Evolutionary conservation across 2,888 invertebrate species (phyloP).

Genomic region (Branchipolynoe longqiensis): DNA sequence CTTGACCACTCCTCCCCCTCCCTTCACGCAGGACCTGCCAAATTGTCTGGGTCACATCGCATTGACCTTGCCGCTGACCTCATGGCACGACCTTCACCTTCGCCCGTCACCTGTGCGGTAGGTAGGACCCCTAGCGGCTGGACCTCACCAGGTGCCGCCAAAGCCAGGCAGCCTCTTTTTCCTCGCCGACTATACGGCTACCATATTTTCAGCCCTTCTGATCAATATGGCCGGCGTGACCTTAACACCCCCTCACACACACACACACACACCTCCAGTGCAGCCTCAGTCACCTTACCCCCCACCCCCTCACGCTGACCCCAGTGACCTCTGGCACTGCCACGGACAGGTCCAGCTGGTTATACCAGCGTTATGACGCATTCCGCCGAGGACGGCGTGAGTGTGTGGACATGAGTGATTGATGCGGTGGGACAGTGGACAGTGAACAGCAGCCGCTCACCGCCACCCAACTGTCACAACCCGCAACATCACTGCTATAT

Average conservation of each 20-base stretch:
- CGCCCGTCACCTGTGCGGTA: background rate
- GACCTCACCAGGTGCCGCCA: conserved; percentile 26
- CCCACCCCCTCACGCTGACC: too few species aligned
- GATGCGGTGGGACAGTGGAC: too few species aligned
- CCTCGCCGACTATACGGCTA: conserved; percentile 14
- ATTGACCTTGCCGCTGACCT: conserved; percentile 23
- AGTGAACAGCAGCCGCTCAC: too few species aligned
- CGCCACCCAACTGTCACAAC: too few species aligned
- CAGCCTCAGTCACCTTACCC: too few species aligned
- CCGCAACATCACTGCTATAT: too few species aligned
- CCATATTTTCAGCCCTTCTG: conserved; percentile 35
- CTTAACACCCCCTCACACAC: too few species aligned
- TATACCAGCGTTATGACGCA: conserved; percentile 54
- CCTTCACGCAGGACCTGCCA: conserved; percentile 21
- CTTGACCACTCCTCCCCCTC: too few species aligned
- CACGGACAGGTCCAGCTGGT: conserved; percentile 50
- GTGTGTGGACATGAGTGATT: background rate
- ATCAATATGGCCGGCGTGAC: conserved; percentile 47
- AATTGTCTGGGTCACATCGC: background rate
- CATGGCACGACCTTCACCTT: conserved; percentile 44
- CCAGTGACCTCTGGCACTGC: conserved; percentile 15
- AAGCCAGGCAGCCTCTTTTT: conserved; percentile 21
- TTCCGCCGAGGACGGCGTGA: background rate
- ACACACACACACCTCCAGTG: too few species aligned
- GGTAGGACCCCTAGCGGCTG: background rate